phyloP scores from a whole-genome alignment of 2,888 invertebrate genomes.

The Xanthostigma xanthostigma region DNA sequence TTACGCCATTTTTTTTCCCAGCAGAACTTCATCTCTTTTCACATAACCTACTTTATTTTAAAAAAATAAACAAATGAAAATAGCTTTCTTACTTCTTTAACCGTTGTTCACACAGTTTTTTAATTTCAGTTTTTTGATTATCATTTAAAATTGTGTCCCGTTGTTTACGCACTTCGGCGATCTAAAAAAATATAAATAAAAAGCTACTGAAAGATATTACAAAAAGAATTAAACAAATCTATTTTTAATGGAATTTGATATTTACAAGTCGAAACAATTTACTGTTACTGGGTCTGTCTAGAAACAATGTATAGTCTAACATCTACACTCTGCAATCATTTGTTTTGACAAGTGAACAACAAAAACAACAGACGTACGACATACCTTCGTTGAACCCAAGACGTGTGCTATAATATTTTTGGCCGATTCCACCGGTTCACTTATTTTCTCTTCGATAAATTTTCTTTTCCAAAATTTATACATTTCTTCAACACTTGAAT shows the following conservation, averaged over 20 bases:
- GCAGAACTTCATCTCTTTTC: too few species aligned
- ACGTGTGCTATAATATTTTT: conserved; percentile 41
- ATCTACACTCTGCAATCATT: too few species aligned
- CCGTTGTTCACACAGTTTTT: conserved; percentile 28
- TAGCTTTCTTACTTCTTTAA: conserved; percentile 16
- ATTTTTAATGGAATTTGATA: not conserved
- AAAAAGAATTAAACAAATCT: not conserved
- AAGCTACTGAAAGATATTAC: too few species aligned
- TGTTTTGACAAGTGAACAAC: too few species aligned
- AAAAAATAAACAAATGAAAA: not conserved
- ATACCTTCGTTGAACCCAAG: conserved; percentile 36
- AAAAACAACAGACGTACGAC: conserved; percentile 21
- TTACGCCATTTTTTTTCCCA: too few species aligned
- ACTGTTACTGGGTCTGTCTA: not conserved
- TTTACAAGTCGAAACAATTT: not conserved
- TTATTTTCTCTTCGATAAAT: conserved; percentile 31
- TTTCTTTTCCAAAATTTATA: conserved; percentile 29
- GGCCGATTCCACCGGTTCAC: conserved; percentile 37
- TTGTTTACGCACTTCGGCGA: conserved; percentile 10
- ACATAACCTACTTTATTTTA: too few species aligned
- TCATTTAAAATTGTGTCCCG: conserved; percentile 15
- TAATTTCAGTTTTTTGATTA: conserved; percentile 24
- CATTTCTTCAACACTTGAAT: conserved; percentile 7
- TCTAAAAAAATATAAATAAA: not conserved
- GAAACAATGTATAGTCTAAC: too few species aligned